Evolutionary conservation across 2,888 invertebrate genomes (phyloP).

Genomic region (Patella depressa): DNA sequence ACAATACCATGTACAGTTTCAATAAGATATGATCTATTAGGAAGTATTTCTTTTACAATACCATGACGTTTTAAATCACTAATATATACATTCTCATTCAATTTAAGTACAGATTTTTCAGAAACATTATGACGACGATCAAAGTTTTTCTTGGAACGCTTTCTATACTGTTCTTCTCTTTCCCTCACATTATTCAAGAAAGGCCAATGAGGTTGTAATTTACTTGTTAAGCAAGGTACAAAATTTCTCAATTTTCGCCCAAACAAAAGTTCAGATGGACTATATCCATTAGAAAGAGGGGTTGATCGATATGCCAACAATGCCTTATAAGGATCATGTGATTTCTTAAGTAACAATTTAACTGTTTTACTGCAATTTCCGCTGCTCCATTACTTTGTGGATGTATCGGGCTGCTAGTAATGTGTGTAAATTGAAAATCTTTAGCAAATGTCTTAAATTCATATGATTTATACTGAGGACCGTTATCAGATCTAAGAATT

Average conservation of each 20-base stretch:
- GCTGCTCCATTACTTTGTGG: background rate
- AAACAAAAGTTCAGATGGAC: conserved; percentile 23
- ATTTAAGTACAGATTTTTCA: background rate
- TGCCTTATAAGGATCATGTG: conserved; percentile 19
- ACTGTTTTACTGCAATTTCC: background rate
- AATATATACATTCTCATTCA: background rate
- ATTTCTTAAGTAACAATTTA: background rate
- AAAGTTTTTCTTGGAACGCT: background rate
- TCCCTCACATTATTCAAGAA: conserved; percentile 23
- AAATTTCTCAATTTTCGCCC: conserved; percentile 20
- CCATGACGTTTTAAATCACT: background rate
- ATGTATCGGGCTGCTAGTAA: background rate
- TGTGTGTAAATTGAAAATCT: background rate
- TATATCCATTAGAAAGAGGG: conserved; percentile 16
- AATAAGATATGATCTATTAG: background rate
- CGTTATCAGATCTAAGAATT: background rate
- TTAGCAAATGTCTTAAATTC: background rate
- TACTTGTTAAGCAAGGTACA: background rate
- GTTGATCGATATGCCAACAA: conserved; percentile 20
- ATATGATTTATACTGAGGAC: background rate
- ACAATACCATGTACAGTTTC: background rate
- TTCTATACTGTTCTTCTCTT: background rate
- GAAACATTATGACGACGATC: background rate
- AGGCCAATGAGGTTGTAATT: conserved; percentile 6
- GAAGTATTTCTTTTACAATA: background rate